Evolutionary conservation across 2,888 invertebrate genomes (phyloP), one percentile per base, ranked within the genome.

Genomic region (Phengaris arion): DNA sequence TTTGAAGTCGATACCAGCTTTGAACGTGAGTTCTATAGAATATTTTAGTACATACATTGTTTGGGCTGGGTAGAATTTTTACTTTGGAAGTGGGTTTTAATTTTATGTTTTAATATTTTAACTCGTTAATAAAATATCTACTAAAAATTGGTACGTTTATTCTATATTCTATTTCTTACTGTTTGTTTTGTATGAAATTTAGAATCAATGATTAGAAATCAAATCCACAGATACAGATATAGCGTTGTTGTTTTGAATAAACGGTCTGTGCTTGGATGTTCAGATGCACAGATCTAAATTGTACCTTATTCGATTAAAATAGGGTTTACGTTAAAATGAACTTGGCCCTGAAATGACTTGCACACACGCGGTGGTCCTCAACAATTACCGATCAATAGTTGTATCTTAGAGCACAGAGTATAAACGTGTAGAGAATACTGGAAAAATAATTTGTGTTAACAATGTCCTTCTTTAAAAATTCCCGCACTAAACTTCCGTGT

Each of bases 361-460:
- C 91, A 90, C 81, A 89, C 86, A 84, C 88, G 86, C 84, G 90
- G 91, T 90, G 91, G 91, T 91, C 90, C 85, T 84, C 83, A 84
- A 85, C 86, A 88, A 87, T 85, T 84, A 84, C 83, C 85, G 86
- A 84, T 83, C 87, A 85, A 86, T 85, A 85, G 84, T 82, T 83
- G 83, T 84, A 84, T 79, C 78, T 80, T 77, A 59, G 64, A 74
- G 15, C 76, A 74, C 79, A 82, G 82, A 46, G 75, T 48, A 8
- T 48, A 8, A 48, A 48, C 48, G 48, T 48, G 48, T 48, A 48
- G 48, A 48, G 48, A 48, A 6, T 1, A 48, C 6, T 3, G 35
- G 48, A 48, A 48, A 35, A 35, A 35, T 35, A 35, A 48, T 48
- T 1, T 48, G 6, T 48, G 1, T 48, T 48, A 48, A 6, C 6